phyloP scores from a whole-genome alignment of 1,140 invertebrate genomes.

The Eurytemora carolleeae region DNA sequence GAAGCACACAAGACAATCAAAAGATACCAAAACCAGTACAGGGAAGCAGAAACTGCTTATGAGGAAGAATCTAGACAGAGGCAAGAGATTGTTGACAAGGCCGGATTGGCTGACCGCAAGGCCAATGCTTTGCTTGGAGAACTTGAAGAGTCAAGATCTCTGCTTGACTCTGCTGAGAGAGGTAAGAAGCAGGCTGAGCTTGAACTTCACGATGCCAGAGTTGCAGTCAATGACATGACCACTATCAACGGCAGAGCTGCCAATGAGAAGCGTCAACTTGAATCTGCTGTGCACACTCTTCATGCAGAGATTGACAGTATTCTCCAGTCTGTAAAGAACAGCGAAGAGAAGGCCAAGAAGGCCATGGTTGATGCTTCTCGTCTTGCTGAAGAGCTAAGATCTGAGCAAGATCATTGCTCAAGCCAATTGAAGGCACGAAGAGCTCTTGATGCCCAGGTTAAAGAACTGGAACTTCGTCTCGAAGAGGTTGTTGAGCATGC shows the following conservation, averaged over 20 bases:
- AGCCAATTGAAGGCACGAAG: slow-evolving; percentile 95
- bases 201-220: slow-evolving; percentile 6
- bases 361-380: slow-evolving; percentile 54
- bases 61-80: slow-evolving; percentile 94
- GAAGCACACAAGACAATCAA: slow-evolving; percentile 41
- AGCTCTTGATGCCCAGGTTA: slow-evolving; percentile 86
- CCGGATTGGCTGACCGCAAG: slow-evolving; percentile 84
- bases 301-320: slow-evolving; percentile 46
- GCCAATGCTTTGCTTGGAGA: slow-evolving; percentile 87
- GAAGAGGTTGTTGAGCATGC: slow-evolving; percentile 38
- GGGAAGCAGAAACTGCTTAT: slow-evolving; percentile 69
- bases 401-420: slow-evolving; percentile 94
- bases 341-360: slow-evolving; percentile 33
- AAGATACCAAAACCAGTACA: slow-evolving; percentile 49
- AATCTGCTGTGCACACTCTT: slow-evolving; percentile 84
- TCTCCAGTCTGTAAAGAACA: slow-evolving; percentile 31
- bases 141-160: slow-evolving; percentile 81
- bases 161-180: slow-evolving; percentile 76
- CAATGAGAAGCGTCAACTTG: slow-evolving; percentile 92
- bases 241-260: slow-evolving; percentile 75
- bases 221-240: slow-evolving; percentile 24
- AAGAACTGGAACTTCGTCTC: slow-evolving; percentile 66
- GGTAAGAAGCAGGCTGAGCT: slow-evolving; percentile 43
- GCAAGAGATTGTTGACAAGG: slow-evolving; percentile 88
- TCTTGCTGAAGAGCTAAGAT: slow-evolving; percentile 88